Evolutionary conservation across 1,140 invertebrate species (phyloP).

Genomic region (Coenobita brevimanus): DNA sequence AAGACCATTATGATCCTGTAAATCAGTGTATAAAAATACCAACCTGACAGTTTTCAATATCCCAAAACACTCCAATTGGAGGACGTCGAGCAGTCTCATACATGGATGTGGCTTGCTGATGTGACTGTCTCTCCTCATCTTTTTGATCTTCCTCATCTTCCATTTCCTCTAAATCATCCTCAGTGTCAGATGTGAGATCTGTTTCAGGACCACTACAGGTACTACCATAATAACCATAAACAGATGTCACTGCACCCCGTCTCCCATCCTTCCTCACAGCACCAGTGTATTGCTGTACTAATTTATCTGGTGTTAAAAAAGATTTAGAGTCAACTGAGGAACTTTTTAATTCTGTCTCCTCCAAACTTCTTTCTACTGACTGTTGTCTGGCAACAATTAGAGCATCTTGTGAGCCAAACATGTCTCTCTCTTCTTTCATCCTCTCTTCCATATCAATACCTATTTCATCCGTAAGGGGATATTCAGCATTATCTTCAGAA

Average conservation of each 20-base stretch:
- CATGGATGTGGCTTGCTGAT: not conserved
- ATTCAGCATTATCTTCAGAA: not conserved
- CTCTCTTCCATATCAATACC: slow-evolving; percentile 5
- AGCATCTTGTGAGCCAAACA: not conserved
- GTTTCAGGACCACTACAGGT: not conserved
- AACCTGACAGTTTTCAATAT: slow-evolving; percentile 91
- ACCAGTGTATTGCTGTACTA: not conserved
- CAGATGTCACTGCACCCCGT: not conserved
- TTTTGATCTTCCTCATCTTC: slow-evolving; percentile 42
- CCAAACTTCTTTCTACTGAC: not conserved
- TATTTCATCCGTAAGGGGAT: not conserved
- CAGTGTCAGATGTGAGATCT: not conserved
- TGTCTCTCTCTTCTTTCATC: not conserved
- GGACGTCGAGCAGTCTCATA: slow-evolving; percentile 34
- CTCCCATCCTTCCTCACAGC: not conserved
- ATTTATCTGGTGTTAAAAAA: slow-evolving; percentile 21
- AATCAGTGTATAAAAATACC: too few species aligned
- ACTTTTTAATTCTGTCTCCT: not conserved
- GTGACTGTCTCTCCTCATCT: slow-evolving; percentile 29
- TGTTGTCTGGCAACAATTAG: not conserved
- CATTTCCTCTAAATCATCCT: slow-evolving; percentile 48
- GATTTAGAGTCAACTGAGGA: not conserved
- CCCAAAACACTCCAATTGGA: slow-evolving; percentile 93
- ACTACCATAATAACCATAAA: slow-evolving; percentile 2
- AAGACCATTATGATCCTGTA: too few species aligned